Evolutionary conservation across 2,113 vertebrate species (phyloP).

Genomic region (Ceyx margarethae): DNA sequence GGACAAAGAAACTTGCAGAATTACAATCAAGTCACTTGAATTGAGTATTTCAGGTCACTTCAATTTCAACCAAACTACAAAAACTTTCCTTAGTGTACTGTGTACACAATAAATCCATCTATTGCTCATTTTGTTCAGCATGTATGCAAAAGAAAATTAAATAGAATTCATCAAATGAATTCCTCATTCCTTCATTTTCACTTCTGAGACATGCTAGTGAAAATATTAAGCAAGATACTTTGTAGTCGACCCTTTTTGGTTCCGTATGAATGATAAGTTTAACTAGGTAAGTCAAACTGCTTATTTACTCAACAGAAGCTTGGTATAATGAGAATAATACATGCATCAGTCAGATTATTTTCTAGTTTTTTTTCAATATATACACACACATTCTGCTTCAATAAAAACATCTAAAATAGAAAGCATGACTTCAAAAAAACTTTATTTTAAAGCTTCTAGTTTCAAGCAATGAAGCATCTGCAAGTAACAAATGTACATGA

Average conservation of each 20-base stretch:
- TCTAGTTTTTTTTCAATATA: too few species aligned
- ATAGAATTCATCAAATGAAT: not conserved
- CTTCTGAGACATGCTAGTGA: not conserved
- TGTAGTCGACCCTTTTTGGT: not conserved
- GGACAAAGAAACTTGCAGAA: not conserved
- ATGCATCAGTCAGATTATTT: not conserved
- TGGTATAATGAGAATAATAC: not conserved
- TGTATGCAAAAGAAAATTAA: not conserved
- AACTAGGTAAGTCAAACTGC: not conserved
- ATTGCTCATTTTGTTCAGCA: not conserved
- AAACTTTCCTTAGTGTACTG: not conserved
- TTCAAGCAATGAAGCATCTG: conserved; percentile 6
- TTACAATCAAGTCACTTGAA: not conserved
- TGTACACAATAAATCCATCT: not conserved
- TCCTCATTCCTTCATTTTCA: not conserved
- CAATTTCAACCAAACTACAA: not conserved
- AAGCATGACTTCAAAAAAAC: conserved; percentile 1
- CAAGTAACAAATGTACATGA: not conserved
- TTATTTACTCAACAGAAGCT: conserved; percentile 23
- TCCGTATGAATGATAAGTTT: not conserved
- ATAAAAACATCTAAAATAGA: not conserved
- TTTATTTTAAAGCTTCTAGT: conserved; percentile 16
- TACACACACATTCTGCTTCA: too few species aligned
- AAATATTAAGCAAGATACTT: not conserved
- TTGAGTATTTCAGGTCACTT: not conserved